phyloP scores from a whole-genome alignment of 2,888 invertebrate species.

The Drosophila anceps region DNA sequence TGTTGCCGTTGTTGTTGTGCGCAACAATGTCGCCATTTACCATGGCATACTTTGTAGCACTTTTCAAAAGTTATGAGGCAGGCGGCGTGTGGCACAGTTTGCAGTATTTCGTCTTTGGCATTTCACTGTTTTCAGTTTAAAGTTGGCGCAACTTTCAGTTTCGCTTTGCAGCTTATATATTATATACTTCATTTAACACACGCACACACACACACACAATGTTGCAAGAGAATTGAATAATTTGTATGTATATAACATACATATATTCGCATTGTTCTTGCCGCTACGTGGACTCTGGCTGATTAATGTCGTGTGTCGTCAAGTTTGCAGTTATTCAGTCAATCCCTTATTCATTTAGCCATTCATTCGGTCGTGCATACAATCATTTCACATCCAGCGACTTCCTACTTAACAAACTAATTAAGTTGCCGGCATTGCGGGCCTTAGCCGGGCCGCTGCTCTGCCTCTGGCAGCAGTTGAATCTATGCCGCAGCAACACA shows the following conservation, averaged over 20 bases:
- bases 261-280: slow-evolving; percentile 7
- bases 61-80: slow-evolving; percentile 62
- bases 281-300: slow-evolving; percentile 4
- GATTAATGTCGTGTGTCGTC: slow-evolving; percentile 19
- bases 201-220: slow-evolving; percentile 18
- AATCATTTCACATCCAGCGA: slow-evolving; percentile 46
- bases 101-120: slow-evolving; percentile 6
- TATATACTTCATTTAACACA: slow-evolving; percentile 18
- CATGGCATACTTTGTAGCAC: slow-evolving; percentile 76
- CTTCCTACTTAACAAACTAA: slow-evolving; percentile 62
- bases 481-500: slow-evolving; percentile 39
- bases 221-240: slow-evolving; percentile 30
- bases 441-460: slow-evolving; percentile 27
- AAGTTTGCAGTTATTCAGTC: slow-evolving; percentile 6
- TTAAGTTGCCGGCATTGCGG: slow-evolving; percentile 53
- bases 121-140: slow-evolving; percentile 6
- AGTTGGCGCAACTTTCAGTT: not conserved
- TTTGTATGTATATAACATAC: slow-evolving; percentile 6
- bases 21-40: slow-evolving; percentile 75
- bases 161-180: not conserved
- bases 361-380: slow-evolving; percentile 29
- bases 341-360: slow-evolving; percentile 23
- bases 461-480: slow-evolving; percentile 37
- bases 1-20: slow-evolving; percentile 32
- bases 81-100: slow-evolving; percentile 19